A percentile compares a stretch with the other conserved stretches of the same genome.
These are phyloP conservation scores for Zoanthus sociatus DNA, from an alignment of 92 coral and sea anemone species.

Conservation along the genomic window DNA sequence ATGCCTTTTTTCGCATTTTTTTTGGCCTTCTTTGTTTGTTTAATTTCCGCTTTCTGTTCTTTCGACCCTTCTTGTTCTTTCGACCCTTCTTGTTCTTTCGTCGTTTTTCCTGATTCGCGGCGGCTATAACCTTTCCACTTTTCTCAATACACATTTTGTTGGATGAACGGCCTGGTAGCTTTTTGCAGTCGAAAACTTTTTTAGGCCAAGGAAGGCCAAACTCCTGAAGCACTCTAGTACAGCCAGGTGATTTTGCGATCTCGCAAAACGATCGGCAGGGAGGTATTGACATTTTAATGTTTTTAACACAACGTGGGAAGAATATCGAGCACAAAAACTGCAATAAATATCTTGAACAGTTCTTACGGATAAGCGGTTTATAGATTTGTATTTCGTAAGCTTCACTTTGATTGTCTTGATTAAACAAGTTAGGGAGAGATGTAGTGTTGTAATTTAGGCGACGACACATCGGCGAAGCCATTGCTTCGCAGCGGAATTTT, in stretches of 20 bases:
- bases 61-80: constrained; percentile 29
- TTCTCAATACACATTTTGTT: constrained; percentile 16
- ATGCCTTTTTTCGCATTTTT: neutral
- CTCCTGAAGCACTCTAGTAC: neutral
- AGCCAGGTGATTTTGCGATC: constrained; percentile 26
- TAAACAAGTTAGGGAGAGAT: constrained; percentile 18
- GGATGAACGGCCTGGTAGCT: neutral
- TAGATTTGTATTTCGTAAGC: neutral
- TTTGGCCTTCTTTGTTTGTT: constrained; percentile 7
- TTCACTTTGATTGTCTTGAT: neutral
- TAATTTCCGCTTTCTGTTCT: constrained; percentile 31
- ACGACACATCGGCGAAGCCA: constrained; percentile 1
- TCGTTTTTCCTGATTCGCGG: neutral
- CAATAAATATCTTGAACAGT: constrained; percentile 15
- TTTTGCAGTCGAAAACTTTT: neutral
- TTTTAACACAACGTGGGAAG: constrained; percentile 10
- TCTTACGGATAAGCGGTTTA: constrained; percentile 16
- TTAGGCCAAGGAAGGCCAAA: neutral
- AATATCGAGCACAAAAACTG: constrained; percentile 26
- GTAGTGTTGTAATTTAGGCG: constrained; percentile 3
- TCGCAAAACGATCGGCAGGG: constrained; percentile 26
- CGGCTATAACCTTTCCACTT: neutral
- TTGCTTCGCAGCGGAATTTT: constrained; percentile 10
- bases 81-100: constrained; percentile 28
- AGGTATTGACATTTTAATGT: neutral